A percentile compares a stretch with the other conserved stretches of the same genome.
Conservation (phyloP, 2,113 vertebrate genomes). For the Crotalus helleri region DNA sequence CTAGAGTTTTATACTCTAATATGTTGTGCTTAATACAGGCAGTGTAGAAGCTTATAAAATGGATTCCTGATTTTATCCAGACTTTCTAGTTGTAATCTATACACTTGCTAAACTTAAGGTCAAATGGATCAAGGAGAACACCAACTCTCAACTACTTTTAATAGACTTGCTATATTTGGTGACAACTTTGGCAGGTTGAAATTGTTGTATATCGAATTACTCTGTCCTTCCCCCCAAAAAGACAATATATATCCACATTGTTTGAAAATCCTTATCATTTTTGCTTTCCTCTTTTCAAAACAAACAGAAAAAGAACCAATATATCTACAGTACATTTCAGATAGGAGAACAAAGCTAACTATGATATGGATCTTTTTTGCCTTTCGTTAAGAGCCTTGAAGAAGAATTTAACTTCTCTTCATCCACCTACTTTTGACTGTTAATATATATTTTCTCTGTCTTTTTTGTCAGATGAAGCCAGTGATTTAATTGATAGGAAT, state of each 20-base stretch:
- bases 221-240: background rate
- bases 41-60: background rate
- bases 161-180: background rate
- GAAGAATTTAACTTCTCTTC: background rate
- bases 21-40: background rate
- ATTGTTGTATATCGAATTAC: background rate
- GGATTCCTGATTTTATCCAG: background rate
- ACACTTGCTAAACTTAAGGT: background rate
- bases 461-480: background rate
- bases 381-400: background rate
- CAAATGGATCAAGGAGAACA: background rate
- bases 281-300: background rate
- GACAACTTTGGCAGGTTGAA: background rate
- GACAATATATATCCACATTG: accelerated
- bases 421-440: background rate
- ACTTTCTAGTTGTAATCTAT: background rate
- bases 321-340: background rate
- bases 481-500: background rate
- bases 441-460: background rate
- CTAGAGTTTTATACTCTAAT: background rate
- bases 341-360: background rate
- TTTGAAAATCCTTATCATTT: background rate
- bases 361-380: background rate
- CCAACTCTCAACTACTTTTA: conserved; percentile 19
- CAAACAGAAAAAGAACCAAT: accelerated